phyloP scores from a whole-genome alignment of 2,888 invertebrate genomes.

The Quadroppia sp. region DNA sequence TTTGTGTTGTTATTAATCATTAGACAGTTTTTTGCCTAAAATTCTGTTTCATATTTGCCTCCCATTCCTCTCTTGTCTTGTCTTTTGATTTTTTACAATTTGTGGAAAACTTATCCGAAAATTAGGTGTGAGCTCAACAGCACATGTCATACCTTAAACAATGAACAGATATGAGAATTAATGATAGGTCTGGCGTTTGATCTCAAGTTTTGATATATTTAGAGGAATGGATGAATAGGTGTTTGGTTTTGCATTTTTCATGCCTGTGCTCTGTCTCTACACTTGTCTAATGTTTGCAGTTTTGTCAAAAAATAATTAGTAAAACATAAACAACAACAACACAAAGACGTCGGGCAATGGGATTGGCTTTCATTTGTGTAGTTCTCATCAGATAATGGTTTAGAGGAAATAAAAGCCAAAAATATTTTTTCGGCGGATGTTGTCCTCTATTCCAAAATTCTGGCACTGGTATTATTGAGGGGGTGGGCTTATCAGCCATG shows the following conservation, averaged over 20 bases:
- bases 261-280: neutral
- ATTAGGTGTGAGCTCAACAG: conserved; percentile 28
- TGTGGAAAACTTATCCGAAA: neutral
- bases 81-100: neutral
- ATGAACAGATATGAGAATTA: conserved; percentile 11
- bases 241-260: conserved; percentile 28
- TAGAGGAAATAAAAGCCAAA: conserved; percentile 23
- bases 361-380: neutral
- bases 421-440: conserved; percentile 12
- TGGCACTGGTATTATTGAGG: neutral
- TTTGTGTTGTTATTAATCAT: neutral
- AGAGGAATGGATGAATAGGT: neutral
- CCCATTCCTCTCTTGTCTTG: neutral
- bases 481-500: neutral
- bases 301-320: too few relatives aligned
- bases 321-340: conserved; percentile 21
- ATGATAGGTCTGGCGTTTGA: conserved; percentile 16
- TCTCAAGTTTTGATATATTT: neutral
- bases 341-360: neutral
- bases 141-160: neutral
- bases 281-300: conserved; percentile 1
- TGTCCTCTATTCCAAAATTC: neutral
- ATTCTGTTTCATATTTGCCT: neutral
- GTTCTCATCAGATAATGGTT: conserved; percentile 12
- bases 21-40: neutral